These are phyloP conservation scores for Anthopleura sola DNA, from an alignment of 64 coral and sea anemone species.

Conservation along the genomic window DNA sequence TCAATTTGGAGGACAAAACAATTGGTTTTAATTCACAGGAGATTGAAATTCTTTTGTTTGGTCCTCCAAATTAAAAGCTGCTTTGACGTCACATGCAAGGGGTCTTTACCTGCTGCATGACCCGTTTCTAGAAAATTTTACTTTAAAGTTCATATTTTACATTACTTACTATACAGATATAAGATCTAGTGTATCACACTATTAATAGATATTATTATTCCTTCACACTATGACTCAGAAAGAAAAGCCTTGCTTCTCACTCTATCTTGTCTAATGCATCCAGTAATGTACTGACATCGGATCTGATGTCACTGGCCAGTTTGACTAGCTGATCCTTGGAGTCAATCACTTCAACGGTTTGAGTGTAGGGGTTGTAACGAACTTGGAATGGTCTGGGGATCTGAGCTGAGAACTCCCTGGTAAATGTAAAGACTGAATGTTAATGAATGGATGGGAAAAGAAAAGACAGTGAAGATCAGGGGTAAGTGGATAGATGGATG, in stretches of 20 bases:
- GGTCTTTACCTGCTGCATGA: background rate
- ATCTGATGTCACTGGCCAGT: conserved; percentile 73
- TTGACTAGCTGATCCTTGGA: conserved; percentile 88
- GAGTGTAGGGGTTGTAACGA: conserved; percentile 95
- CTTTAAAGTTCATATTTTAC: background rate
- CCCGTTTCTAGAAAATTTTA: background rate
- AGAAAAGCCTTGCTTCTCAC: background rate
- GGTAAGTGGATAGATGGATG: too few species aligned
- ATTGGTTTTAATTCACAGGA: too few species aligned
- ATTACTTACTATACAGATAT: background rate
- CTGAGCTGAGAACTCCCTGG: conserved; percentile 49
- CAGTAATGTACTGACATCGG: conserved; percentile 56
- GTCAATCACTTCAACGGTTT: conserved; percentile 93
- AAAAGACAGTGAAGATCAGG: too few species aligned
- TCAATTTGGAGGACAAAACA: too few species aligned
- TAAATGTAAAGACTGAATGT: too few species aligned
- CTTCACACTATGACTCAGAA: too few species aligned
- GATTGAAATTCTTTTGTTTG: too few species aligned
- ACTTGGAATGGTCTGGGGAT: conserved; percentile 89
- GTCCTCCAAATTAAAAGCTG: too few species aligned
- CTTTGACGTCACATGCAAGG: too few species aligned
- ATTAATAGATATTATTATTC: too few species aligned
- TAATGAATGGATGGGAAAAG: background rate
- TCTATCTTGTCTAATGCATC: conserved; percentile 69
- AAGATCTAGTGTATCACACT: background rate